Evolutionary conservation across 2,888 invertebrate species (phyloP).

Genomic region (Scelioninae gen. 2): DNA sequence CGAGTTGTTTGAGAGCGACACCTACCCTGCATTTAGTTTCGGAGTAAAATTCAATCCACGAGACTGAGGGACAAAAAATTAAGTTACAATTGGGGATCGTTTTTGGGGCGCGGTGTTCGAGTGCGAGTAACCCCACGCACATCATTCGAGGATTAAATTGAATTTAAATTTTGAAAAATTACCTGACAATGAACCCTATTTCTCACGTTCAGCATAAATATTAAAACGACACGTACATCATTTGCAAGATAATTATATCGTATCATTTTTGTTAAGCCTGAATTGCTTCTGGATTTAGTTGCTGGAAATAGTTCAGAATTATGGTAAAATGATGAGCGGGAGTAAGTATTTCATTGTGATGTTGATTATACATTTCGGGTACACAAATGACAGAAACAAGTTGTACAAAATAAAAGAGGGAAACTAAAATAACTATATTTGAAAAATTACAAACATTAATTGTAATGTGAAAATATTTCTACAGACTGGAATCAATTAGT

Average conservation of each 20-base stretch:
- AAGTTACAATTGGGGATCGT: slow-evolving; percentile 29
- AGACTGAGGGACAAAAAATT: slow-evolving; percentile 47
- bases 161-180: slow-evolving; percentile 54
- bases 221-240: background rate
- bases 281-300: no score
- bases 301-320: no score
- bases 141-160: slow-evolving; percentile 27
- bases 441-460: no score
- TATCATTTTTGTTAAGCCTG: no score
- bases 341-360: no score
- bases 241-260: slow-evolving; percentile 3
- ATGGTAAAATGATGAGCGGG: no score
- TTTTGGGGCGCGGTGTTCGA: slow-evolving; percentile 28
- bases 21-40: slow-evolving; percentile 20
- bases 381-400: no score
- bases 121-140: slow-evolving; percentile 24
- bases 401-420: no score
- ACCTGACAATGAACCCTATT: slow-evolving; percentile 39
- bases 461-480: no score
- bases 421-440: no score
- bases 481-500: no score
- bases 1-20: slow-evolving; percentile 47
- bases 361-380: no score
- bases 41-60: slow-evolving; percentile 46
- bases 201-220: slow-evolving; percentile 29